Evolutionary conservation across 2,113 vertebrate species (phyloP), one percentile per base, ranked within the genome.

Genomic region (Triplophysa siluroides): DNA sequence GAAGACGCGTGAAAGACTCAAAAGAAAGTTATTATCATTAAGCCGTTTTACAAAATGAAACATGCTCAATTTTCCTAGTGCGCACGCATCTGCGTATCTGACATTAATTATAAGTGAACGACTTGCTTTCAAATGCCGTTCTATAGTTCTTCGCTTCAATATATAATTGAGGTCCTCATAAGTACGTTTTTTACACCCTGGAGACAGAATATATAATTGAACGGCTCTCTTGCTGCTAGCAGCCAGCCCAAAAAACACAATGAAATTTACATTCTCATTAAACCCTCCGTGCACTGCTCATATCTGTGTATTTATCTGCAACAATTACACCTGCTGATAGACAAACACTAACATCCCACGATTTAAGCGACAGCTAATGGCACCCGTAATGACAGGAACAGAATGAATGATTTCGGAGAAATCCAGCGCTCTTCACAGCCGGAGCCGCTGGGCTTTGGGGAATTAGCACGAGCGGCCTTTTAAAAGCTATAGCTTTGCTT

Each of bases 391-490:
- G 82, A 78, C n/a, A 24, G 38, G 14, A 50, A 54, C 62, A 63
- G 8, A 79, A 43, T 8, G 78, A 70, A n/a, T 45, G 33, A 41
- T 63, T 74, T 79, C 29, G 9, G 14, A 75, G 76, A 56, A 67
- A 58, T 8, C 23, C 60, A 47, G 71, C 13, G 7, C 69, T 72
- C 18, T 83, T 85, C 86, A 83, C 75, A 2, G 83, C 78, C 80
- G 76, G 73, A 60, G 52, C 66, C 47, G 18, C 38, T 19, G 50
- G n/a, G 64, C 58, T 62, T 83, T 66, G 10, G 50, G 85, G 82
- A 23, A 64, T 87, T 76, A 78, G 63, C 83, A 77, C 66, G 71
- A 73, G 84, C 83, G 64, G 78, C 81, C 63, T 65, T 10, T 14
- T 76, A 72, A 78, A 83, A 16, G 58, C 85, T 70, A 47, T 12